Base-by-base conservation (phyloP, 2,113 vertebrate species). In the Turdus rufiventris region DNA sequence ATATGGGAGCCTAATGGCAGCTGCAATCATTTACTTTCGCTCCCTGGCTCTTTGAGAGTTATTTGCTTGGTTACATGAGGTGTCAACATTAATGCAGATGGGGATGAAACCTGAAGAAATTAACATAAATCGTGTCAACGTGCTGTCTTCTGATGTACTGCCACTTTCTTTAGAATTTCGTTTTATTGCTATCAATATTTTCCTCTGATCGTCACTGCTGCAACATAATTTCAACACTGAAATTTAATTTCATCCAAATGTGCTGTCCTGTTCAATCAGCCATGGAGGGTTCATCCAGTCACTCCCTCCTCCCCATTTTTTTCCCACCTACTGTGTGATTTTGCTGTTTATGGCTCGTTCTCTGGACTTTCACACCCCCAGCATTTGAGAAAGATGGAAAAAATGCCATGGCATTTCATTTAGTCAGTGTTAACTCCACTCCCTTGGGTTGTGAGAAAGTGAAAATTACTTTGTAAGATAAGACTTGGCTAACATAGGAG, bases 131-230 rank as follows among this genome's bases (percentile, higher is more conserved):
- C 83, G 65, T 74, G 60, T 78, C 93, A 95, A 85, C 1, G n/a
- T 88, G 96, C 96, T 83, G 82, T 73, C 91, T 88, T 88, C 79
- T 96, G 94, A 91, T 92, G 89, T 91, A 96, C 63, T 95, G 88
- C 76, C 57, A 9, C n/a, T 95, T 92, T 89, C 94, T 95, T 94
- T 76, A 91, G 90, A 91, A 94, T 91, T 96, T 86, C 14, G 2
- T 97, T 97, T 97, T 93, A 95, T 97, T 90, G 72, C 75, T 92
- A 81, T 96, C 89, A 94, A 43, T 95, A 94, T 98, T 97, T 97
- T 92, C 91, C 91, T 94, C 82, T 67, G 88, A 73, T 95, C 14
- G 8, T 96, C 81, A 56, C 85, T 67, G 47, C 63, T 74, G 74
- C 92, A 93, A 79, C 84, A 79, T 97, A 89, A 96, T 96, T 97